Percentiles rank a stretch among this genome's conserved stretches.
These are phyloP conservation scores for Polyploca ridens DNA, from an alignment of 2,888 invertebrate genomes.

Conservation along the genomic window DNA sequence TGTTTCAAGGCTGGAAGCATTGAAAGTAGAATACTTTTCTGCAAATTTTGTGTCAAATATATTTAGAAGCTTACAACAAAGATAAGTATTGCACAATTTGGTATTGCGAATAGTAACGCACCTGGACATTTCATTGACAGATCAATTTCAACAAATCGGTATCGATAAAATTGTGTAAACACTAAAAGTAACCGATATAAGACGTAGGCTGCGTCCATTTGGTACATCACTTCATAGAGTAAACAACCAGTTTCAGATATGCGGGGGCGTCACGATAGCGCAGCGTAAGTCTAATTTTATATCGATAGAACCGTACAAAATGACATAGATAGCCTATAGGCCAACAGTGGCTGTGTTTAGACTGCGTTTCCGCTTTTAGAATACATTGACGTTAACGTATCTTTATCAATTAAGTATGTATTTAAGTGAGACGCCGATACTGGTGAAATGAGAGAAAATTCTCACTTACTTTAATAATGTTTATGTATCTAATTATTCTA, in stretches of 20 bases:
- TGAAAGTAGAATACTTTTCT: not conserved
- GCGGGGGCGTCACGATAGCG: constrained; percentile 48
- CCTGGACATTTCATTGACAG: constrained; percentile 6
- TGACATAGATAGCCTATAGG: constrained; percentile 32
- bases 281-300: constrained; percentile 46
- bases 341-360: constrained; percentile 20
- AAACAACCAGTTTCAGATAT: constrained; percentile 37
- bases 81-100: constrained; percentile 6
- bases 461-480: not conserved
- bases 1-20: too few species aligned
- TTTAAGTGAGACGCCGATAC: constrained; percentile 8
- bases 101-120: not conserved
- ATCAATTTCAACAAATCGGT: constrained; percentile 6
- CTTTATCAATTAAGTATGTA: constrained; percentile 15
- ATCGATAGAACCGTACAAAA: constrained; percentile 38
- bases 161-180: constrained; percentile 15
- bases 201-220: constrained; percentile 19
- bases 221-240: constrained; percentile 30
- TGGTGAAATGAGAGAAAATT: not conserved
- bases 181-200: constrained; percentile 16
- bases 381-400: constrained; percentile 10
- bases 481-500: not conserved
- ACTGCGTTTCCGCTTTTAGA: not conserved
- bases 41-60: not conserved
- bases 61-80: not conserved